Evolutionary conservation across 1,140 invertebrate genomes (phyloP), one percentile per base, ranked within the genome.

Genomic region (Ceratitis capitata): DNA sequence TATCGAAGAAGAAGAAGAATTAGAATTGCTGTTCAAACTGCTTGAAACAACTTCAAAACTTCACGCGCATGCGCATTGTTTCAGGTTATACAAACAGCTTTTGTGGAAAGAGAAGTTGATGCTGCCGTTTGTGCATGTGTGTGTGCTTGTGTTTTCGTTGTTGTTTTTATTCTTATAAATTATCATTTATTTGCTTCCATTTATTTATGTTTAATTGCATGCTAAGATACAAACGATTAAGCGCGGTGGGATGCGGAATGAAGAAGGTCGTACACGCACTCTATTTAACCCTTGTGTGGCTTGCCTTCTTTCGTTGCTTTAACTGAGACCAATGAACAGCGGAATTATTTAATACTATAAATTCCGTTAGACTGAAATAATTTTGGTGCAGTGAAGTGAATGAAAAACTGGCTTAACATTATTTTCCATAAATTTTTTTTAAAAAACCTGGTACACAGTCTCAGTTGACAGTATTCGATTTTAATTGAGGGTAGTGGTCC

Each of bases 1-100:
- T 56, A n/a, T 56, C n/a, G n/a, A 61, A 61, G 23, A 61, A 61
- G 58, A 61, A 61, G 23, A 61, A 61, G 58, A 61, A 61, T 61
- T 2, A 61, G 58, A 61, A 61, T 61, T 2, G 19, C n/a, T n/a
- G 5, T 23, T 56, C 51, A 53, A n/a, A n/a, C n/a, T n/a, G n/a
- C n/a, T n/a, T 53, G 51, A n/a, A 53, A n/a, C n/a, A n/a, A n/a
- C 51, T 53, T 53, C 16, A 53, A 56, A 0, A 56, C 19, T 19
- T 29, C 26, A 5, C 39, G 64, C 64, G 64, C 64, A 69, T n/a
- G 64, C 64, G 29, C 64, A 56, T 56, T 39, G 35, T n/a, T n/a
- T 42, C 14, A 42, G n/a, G 35, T 69, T 39, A 39, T 39, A 69
- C 32, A 9, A 42, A 69, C 35, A 69, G 39, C 35, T n/a, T 35